Evolutionary conservation across 2,113 vertebrate genomes (phyloP).

Genomic region (Puffinus mauretanicus): DNA sequence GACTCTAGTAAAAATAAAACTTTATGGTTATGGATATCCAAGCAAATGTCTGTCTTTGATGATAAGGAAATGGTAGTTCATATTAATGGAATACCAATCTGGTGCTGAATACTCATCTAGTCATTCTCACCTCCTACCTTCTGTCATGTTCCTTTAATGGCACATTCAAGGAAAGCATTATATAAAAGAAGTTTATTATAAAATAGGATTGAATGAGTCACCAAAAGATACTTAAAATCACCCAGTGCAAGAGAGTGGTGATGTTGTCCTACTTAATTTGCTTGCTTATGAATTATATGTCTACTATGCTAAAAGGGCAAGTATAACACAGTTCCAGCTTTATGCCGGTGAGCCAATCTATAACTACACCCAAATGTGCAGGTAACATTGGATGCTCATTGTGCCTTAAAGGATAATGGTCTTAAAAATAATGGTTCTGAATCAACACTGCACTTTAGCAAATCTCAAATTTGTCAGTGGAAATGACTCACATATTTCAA

Average conservation of each 20-base stretch:
- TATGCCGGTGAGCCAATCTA: background rate
- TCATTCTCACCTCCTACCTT: conserved; percentile 51
- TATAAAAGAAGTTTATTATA: conserved; percentile 61
- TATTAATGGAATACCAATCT: conserved; percentile 47
- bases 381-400: background rate
- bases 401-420: background rate
- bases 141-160: conserved; percentile 54
- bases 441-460: background rate
- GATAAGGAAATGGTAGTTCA: conserved; percentile 10
- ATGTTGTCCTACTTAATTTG: conserved; percentile 55
- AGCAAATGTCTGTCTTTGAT: conserved; percentile 1
- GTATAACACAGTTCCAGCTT: background rate
- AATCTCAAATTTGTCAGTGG: background rate
- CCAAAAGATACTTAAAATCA: conserved; percentile 45
- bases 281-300: conserved; percentile 38
- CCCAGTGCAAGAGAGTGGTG: conserved; percentile 23
- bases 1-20: background rate
- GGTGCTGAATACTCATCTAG: conserved; percentile 30
- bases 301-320: conserved; percentile 17
- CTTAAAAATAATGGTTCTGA: background rate
- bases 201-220: conserved; percentile 67
- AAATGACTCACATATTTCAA: background rate
- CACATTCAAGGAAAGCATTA: conserved; percentile 50
- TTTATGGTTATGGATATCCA: background rate
- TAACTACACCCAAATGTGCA: conserved; percentile 23